These are phyloP conservation scores for Callaeas wilsoni DNA, from an alignment of 2,113 vertebrate genomes.

Conservation along the genomic window DNA sequence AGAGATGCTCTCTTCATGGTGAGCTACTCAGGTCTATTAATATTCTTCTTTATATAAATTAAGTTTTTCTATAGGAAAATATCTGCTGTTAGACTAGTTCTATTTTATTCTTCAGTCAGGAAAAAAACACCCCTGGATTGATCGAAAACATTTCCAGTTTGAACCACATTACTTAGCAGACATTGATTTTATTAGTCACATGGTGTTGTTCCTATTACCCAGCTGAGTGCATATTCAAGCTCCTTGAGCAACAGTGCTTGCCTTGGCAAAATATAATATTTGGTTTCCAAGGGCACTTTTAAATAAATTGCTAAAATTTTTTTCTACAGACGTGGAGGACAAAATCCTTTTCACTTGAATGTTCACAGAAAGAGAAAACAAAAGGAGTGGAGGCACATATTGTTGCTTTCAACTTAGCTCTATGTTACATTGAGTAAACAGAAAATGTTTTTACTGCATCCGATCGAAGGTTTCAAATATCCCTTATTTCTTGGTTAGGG, in stretches of 20 bases:
- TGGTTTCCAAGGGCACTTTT: not conserved
- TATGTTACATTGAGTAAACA: not conserved
- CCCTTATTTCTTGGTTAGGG: not conserved
- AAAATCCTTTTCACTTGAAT: slow-evolving; percentile 3
- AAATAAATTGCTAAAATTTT: slow-evolving; percentile 34
- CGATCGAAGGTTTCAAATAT: not conserved
- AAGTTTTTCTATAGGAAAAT: not conserved
- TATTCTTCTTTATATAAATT: not conserved
- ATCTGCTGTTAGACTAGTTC: not conserved
- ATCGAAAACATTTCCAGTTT: not conserved
- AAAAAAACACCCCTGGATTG: not conserved
- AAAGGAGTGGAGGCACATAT: not conserved
- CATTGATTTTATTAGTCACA: slow-evolving; percentile 44
- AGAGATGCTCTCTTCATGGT: not conserved
- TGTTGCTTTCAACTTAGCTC: not conserved
- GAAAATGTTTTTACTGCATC: not conserved
- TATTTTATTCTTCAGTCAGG: not conserved
- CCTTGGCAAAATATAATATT: slow-evolving; percentile 1
- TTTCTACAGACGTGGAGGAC: not conserved
- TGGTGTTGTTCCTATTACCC: not conserved
- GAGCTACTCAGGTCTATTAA: not conserved
- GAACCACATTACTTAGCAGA: slow-evolving; percentile 40
- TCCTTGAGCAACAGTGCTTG: slow-evolving; percentile 15
- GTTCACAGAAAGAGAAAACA: not conserved
- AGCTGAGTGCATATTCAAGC: slow-evolving; percentile 39